Evolutionary conservation across 2,797 vertebrate species (phyloP), one percentile per base, ranked within the genome.

Genomic region (Euthynnus affinis): DNA sequence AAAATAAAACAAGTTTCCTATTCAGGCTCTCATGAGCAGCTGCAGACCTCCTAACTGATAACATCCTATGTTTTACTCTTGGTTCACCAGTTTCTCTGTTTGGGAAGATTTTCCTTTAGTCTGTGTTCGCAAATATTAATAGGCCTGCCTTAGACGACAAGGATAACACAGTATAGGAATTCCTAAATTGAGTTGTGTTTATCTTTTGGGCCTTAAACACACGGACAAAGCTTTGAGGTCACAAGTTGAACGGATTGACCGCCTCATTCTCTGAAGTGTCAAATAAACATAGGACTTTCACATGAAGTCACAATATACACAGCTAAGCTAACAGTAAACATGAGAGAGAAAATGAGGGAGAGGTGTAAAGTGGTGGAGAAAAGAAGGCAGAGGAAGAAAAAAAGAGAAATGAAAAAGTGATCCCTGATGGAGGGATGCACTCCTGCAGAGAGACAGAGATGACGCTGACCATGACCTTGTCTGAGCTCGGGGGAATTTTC

Each of bases 261-360:
- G 71, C 74, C 74, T 80, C 76, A 72, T 87, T 84, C 76, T 59
- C 59, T 3, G 25, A 79, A 58, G 84, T 82, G 79, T 88, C 77
- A 91, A 89, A 90, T 84, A 89, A 82, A 84, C 85, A 82, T 17
- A n/a, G 23, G 76, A 77, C 67, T 77, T 80, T 85, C 82, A 80
- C 72, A 85, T 76, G 78, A 84, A 88, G 72, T 83, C 77, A 89
- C 81, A 89, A 91, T 89, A 89, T 85, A 91, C 87, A 90, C 74
- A 78, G 76, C 78, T 85, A 88, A 80, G 64, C 83, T 81, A 85
- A 90, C 75, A 79, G 70, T 89, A 87, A 89, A 85, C 74, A 83
- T 4, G 37, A 27, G 77, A 55, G 40, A 67, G 49, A 60, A 55
- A 71, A 70, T 69, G 70, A 78, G 51, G 42, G 48, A 77, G 49